phyloP scores from a whole-genome alignment of 2,888 invertebrate genomes.

The Augochlorella aurata region DNA sequence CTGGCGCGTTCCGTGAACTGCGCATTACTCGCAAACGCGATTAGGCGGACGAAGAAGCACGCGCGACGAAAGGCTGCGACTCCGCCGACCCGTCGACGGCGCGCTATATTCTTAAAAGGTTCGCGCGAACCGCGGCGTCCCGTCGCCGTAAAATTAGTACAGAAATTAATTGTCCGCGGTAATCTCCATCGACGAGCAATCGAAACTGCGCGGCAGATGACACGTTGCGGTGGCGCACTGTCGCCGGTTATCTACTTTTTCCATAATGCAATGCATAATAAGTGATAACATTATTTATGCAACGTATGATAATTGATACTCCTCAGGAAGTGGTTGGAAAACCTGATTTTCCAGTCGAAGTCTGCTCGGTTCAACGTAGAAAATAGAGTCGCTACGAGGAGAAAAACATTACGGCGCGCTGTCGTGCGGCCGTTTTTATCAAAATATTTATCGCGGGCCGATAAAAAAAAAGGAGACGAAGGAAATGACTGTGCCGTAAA shows the following conservation, averaged over 20 bases:
- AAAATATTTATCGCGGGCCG: neutral
- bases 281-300: conserved; percentile 3
- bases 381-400: neutral
- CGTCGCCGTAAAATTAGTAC: neutral
- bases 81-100: neutral
- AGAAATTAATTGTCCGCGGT: neutral
- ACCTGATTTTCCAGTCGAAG: conserved; percentile 3
- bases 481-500: neutral
- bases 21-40: conserved; percentile 22
- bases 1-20: conserved; percentile 9
- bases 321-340: neutral
- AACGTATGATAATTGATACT: neutral
- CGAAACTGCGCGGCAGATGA: neutral
- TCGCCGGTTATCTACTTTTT: neutral
- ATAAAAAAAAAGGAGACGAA: neutral
- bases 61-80: neutral
- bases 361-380: neutral
- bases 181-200: neutral
- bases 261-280: neutral
- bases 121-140: neutral
- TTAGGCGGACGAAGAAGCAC: conserved; percentile 6
- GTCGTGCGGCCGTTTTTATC: neutral
- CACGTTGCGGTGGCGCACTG: neutral
- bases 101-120: neutral
- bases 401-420: neutral